These are phyloP conservation scores for Ammodytes marinus DNA, from an alignment of 2,113 vertebrate species.

Conservation along the genomic window DNA sequence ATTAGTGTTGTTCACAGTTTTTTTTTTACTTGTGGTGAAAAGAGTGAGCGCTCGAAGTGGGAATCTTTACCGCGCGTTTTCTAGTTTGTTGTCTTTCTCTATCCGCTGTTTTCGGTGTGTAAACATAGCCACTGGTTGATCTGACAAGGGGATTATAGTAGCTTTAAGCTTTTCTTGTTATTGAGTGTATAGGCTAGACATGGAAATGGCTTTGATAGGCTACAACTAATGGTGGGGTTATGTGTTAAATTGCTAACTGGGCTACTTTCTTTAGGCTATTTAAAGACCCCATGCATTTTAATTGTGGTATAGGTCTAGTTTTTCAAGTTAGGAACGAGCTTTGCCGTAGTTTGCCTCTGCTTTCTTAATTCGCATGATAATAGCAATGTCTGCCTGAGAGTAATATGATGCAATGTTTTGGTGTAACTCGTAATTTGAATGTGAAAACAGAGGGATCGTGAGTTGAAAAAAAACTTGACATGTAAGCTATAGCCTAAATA, in stretches of 20 bases:
- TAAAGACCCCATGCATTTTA: too few species aligned
- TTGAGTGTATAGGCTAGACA: background rate
- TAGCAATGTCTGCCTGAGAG: background rate
- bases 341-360: background rate
- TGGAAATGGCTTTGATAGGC: background rate
- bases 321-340: too few species aligned
- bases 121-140: background rate
- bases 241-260: background rate
- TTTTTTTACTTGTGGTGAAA: constrained; percentile 11
- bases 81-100: constrained; percentile 69
- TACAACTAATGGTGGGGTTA: background rate
- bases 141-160: background rate
- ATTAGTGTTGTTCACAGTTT: background rate
- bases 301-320: background rate
- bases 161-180: background rate
- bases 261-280: background rate
- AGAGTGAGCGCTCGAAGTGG: constrained; percentile 6
- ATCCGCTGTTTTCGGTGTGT: constrained; percentile 40
- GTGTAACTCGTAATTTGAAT: constrained; percentile 16
- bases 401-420: constrained; percentile 24
- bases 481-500: background rate
- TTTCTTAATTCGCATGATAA: background rate
- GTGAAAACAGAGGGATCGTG: background rate
- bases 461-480: background rate
- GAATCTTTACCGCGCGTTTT: constrained; percentile 78